Evolutionary conservation across 2,797 vertebrate genomes (phyloP).

Genomic region (Apodemus agrarius): DNA sequence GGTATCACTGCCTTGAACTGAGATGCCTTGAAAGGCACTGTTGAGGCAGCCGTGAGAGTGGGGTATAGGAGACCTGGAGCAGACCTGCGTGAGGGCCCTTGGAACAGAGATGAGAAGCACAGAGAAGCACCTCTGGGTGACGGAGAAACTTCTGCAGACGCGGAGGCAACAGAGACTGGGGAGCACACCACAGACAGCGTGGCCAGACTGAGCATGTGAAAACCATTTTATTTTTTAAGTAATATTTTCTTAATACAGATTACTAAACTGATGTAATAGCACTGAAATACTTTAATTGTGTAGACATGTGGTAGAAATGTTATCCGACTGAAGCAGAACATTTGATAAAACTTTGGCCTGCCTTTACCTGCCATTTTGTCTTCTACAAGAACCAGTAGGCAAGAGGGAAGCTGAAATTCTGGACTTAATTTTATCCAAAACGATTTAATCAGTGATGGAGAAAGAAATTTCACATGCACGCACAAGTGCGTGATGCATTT

Average conservation of each 20-base stretch:
- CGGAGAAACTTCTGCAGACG: neutral
- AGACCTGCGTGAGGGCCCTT: neutral
- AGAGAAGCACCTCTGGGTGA: neutral
- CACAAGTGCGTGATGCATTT: neutral
- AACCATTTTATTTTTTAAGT: slow-evolving; percentile 56
- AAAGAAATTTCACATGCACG: neutral
- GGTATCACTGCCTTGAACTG: neutral
- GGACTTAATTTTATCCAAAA: slow-evolving; percentile 32
- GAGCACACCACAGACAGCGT: neutral
- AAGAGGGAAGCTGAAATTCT: neutral
- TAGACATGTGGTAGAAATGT: slow-evolving; percentile 10
- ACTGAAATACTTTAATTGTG: slow-evolving; percentile 45
- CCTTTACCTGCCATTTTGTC: slow-evolving; percentile 35
- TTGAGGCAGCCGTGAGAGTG: neutral
- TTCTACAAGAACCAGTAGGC: slow-evolving; percentile 34
- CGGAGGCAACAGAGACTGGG: neutral
- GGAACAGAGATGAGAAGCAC: neutral
- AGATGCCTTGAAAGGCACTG: neutral
- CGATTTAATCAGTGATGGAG: neutral
- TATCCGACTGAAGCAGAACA: slow-evolving; percentile 34
- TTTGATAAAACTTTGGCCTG: slow-evolving; percentile 42
- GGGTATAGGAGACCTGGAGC: neutral
- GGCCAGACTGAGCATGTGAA: neutral
- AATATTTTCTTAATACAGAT: slow-evolving; percentile 57
- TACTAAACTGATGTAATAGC: slow-evolving; percentile 55